These are phyloP conservation scores for Cerastoderma edule DNA, from an alignment of 2,888 invertebrate genomes.

Conservation along the genomic window DNA sequence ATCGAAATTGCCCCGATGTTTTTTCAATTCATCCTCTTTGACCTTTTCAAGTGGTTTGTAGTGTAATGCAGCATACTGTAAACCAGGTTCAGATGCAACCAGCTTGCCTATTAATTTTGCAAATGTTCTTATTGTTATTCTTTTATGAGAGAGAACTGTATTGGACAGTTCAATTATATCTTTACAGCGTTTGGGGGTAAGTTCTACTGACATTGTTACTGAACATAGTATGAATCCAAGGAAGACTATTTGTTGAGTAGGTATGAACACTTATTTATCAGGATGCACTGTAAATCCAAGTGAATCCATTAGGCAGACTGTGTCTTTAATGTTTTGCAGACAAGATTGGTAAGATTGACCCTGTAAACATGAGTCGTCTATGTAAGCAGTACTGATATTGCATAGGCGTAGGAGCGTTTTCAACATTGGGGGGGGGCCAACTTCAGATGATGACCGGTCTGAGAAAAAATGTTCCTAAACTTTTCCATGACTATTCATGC, in stretches of 20 bases:
- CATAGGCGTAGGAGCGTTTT: no score
- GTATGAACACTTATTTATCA: slow-evolving; percentile 38
- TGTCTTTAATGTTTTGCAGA: slow-evolving; percentile 14
- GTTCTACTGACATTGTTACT: slow-evolving; percentile 33
- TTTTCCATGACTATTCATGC: no score
- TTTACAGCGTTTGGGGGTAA: background rate
- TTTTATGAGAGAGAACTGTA: background rate
- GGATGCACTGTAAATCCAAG: slow-evolving; percentile 41
- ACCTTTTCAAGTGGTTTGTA: no score
- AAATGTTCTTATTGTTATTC: slow-evolving; percentile 17
- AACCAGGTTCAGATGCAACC: slow-evolving; percentile 39
- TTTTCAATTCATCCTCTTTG: no score
- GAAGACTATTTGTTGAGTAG: slow-evolving; percentile 33
- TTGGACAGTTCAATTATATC: background rate
- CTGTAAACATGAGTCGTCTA: slow-evolving; percentile 30
- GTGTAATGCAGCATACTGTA: slow-evolving; percentile 42
- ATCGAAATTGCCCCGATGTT: no score
- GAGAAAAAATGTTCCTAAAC: no score
- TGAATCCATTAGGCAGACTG: slow-evolving; percentile 20
- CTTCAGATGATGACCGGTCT: no score
- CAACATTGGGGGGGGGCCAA: no score
- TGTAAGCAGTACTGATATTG: slow-evolving; percentile 9
- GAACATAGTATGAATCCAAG: slow-evolving; percentile 43
- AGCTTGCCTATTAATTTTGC: no score
- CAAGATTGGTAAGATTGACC: slow-evolving; percentile 9